A percentile compares a stretch with the other conserved stretches of the same genome.
Evolutionary conservation across 2,888 invertebrate species (phyloP).

Genomic region (Drosophila histrio): DNA sequence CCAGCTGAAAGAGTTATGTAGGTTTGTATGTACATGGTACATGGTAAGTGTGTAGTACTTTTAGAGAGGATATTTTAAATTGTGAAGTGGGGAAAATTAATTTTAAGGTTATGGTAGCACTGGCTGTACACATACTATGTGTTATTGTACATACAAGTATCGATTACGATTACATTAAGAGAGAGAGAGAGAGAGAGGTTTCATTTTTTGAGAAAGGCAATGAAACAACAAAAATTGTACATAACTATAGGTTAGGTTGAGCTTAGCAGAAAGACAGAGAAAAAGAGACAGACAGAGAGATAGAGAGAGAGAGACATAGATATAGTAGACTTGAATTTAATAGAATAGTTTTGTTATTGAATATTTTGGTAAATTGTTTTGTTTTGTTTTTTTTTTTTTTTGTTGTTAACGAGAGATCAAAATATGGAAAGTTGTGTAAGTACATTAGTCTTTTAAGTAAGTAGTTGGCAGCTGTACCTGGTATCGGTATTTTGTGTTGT

Average conservation of each 20-base stretch:
- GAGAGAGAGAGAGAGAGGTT: no score
- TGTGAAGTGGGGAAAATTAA: slow-evolving; percentile 14
- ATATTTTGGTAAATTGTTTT: slow-evolving; percentile 1
- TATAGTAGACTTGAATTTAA: slow-evolving; percentile 14
- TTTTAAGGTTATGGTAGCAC: background rate
- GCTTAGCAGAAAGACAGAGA: slow-evolving; percentile 42
- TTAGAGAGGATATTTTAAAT: background rate
- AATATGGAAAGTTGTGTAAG: slow-evolving; percentile 67
- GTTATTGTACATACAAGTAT: slow-evolving; percentile 31
- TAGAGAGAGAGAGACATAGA: slow-evolving; percentile 38
- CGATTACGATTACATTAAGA: slow-evolving; percentile 54
- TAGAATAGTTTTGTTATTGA: slow-evolving; percentile 25
- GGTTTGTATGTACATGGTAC: background rate
- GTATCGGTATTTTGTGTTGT: slow-evolving; percentile 78
- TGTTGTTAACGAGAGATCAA: slow-evolving; percentile 68
- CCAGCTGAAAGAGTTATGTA: background rate
- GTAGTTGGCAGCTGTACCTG: slow-evolving; percentile 72
- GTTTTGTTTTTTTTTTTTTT: slow-evolving; percentile 18
- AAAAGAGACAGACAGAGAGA: slow-evolving; percentile 39
- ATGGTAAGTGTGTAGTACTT: background rate
- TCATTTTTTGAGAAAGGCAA: slow-evolving; percentile 47
- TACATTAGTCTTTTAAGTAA: slow-evolving; percentile 47
- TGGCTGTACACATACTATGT: slow-evolving; percentile 12
- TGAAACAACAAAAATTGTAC: slow-evolving; percentile 43
- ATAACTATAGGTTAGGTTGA: slow-evolving; percentile 51